Percentiles rank a stretch among this genome's conserved stretches.
These are phyloP conservation scores for Araneus ventricosus DNA, from an alignment of 1,140 invertebrate species.

Conservation along the genomic window DNA sequence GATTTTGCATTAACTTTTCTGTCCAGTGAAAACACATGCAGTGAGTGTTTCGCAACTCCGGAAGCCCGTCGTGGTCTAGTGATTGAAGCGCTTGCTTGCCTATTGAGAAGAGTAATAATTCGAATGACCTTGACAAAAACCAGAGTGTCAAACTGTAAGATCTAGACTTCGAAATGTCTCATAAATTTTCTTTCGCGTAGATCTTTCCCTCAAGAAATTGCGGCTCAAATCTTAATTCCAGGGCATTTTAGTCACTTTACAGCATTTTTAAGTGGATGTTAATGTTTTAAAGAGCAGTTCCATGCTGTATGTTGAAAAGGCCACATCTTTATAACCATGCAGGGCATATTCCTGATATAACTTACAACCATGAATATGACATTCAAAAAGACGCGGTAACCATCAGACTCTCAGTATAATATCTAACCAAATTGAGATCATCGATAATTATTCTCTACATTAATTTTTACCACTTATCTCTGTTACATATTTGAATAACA, in stretches of 20 bases:
- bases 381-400: too few species aligned
- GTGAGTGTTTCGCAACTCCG: background rate
- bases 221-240: background rate
- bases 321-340: too few species aligned
- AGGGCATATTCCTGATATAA: too few species aligned
- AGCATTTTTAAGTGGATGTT: background rate
- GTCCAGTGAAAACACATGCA: background rate
- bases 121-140: background rate
- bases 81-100: background rate
- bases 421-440: too few species aligned
- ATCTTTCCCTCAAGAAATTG: background rate
- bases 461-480: too few species aligned
- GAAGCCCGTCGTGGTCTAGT: background rate
- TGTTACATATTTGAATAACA: too few species aligned
- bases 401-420: too few species aligned
- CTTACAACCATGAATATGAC: too few species aligned
- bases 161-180: background rate
- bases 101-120: background rate
- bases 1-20: background rate
- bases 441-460: too few species aligned
- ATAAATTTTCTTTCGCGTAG: background rate
- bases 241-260: background rate
- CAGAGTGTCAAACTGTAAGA: background rate
- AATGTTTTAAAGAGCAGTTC: background rate
- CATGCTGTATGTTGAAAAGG: background rate